Evolutionary conservation across 92 coral and sea anemone genomes (phyloP).

Genomic region (Palythoa grandis): DNA sequence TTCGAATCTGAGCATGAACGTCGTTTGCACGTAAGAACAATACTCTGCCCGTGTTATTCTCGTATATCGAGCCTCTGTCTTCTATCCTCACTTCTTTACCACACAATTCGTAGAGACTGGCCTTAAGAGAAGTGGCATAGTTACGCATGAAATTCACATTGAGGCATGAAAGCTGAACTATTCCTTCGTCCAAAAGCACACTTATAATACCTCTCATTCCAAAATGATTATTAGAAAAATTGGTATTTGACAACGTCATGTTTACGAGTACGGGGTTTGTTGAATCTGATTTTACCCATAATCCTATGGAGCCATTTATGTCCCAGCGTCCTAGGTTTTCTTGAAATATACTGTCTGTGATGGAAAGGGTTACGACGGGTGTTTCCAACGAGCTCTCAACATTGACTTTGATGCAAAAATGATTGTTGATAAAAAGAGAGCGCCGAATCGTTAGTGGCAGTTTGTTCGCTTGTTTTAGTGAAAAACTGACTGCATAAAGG

Average conservation of each 20-base stretch:
- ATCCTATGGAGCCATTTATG: conserved; percentile 14
- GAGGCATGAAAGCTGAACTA: neutral
- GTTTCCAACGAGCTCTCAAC: conserved; percentile 3
- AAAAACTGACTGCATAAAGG: conserved; percentile 24
- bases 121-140: conserved; percentile 3
- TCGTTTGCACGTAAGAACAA: neutral
- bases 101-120: conserved; percentile 16
- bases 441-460: neutral
- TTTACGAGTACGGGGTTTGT: neutral
- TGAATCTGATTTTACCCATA: neutral
- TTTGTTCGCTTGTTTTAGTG: neutral
- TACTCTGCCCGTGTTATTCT: conserved; percentile 10
- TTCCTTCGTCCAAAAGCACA: conserved; percentile 15
- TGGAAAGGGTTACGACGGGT: neutral
- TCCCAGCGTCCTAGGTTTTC: conserved; percentile 15
- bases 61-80: neutral
- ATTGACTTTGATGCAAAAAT: conserved; percentile 24
- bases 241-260: conserved; percentile 8
- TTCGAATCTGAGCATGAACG: neutral
- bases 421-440: conserved; percentile 4
- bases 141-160: neutral
- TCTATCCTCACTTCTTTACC: neutral
- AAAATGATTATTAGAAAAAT: neutral
- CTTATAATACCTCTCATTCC: conserved; percentile 14
- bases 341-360: conserved; percentile 2